Evolutionary conservation across 2,888 invertebrate species (phyloP).

Genomic region (Amiota communis): DNA sequence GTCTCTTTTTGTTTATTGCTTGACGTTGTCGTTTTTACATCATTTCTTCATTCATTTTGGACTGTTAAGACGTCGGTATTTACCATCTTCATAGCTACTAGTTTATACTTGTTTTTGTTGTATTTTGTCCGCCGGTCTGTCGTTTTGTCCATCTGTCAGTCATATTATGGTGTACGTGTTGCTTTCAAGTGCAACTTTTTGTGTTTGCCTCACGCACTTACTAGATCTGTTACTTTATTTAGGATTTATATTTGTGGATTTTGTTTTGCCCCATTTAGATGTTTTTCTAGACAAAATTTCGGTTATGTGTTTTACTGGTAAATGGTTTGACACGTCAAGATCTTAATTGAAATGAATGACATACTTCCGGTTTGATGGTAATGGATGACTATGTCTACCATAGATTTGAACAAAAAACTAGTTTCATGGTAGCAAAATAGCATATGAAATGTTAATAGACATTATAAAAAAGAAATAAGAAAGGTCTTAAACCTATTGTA

Average conservation of each 20-base stretch:
- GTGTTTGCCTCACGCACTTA: background rate
- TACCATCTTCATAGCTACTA: background rate
- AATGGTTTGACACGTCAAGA: background rate
- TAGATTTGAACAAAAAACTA: background rate
- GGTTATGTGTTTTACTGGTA: background rate
- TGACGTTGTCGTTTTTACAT: constrained; percentile 3
- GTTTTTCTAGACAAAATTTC: background rate
- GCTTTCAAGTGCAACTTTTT: constrained; percentile 15
- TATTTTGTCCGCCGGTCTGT: too few relatives aligned
- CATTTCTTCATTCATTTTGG: too few relatives aligned
- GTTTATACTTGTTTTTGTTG: background rate
- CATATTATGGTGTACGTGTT: constrained; percentile 13
- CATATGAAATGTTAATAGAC: too few relatives aligned
- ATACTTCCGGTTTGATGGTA: constrained; percentile 1
- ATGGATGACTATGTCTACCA: background rate
- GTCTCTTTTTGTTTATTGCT: too few relatives aligned
- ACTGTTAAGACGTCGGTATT: too few relatives aligned
- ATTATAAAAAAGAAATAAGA: too few relatives aligned
- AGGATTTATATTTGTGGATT: background rate
- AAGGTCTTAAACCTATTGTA: too few relatives aligned
- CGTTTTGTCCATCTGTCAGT: background rate
- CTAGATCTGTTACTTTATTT: background rate
- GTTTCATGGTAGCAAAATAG: too few relatives aligned
- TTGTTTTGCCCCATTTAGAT: background rate
- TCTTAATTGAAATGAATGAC: constrained; percentile 25